phyloP scores from a whole-genome alignment of 2,888 invertebrate species.

The Serripes groenlandicus region DNA sequence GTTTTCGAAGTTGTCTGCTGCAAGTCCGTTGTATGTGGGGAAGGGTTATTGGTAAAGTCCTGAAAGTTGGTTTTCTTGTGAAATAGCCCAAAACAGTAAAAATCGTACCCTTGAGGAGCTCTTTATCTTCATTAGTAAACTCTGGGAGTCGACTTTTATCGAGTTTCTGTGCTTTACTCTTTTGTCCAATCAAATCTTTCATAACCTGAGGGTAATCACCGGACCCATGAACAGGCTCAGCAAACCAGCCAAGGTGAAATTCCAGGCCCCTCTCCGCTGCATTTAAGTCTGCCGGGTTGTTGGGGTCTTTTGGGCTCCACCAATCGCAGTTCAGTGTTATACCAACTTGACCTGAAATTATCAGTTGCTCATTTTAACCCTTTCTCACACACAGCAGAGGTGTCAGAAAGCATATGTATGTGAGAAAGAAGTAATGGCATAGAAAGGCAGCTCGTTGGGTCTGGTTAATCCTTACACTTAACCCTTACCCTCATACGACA shows the following conservation, averaged over 20 bases:
- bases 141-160: constrained; percentile 53
- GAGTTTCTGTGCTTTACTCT: constrained; percentile 47
- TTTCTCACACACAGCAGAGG: neutral
- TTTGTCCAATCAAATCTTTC: constrained; percentile 52
- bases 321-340: constrained; percentile 71
- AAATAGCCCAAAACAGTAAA: too few species aligned
- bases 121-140: constrained; percentile 53
- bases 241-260: constrained; percentile 80
- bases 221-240: constrained; percentile 76
- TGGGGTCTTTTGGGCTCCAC: constrained; percentile 65
- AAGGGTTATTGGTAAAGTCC: too few species aligned
- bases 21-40: too few species aligned
- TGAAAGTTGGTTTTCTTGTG: too few species aligned
- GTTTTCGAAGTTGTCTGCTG: too few species aligned
- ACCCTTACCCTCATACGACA: too few species aligned
- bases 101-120: constrained; percentile 53
- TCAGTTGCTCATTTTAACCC: neutral
- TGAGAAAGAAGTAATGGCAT: too few species aligned
- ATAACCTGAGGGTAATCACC: constrained; percentile 87
- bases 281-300: constrained; percentile 60
- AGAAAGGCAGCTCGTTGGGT: too few species aligned
- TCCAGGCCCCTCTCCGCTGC: constrained; percentile 72
- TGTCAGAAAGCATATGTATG: too few species aligned
- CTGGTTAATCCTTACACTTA: too few species aligned
- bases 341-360: constrained; percentile 67